phyloP scores from a whole-genome alignment of 1,140 invertebrate species.

The Helicoverpa armigera region DNA sequence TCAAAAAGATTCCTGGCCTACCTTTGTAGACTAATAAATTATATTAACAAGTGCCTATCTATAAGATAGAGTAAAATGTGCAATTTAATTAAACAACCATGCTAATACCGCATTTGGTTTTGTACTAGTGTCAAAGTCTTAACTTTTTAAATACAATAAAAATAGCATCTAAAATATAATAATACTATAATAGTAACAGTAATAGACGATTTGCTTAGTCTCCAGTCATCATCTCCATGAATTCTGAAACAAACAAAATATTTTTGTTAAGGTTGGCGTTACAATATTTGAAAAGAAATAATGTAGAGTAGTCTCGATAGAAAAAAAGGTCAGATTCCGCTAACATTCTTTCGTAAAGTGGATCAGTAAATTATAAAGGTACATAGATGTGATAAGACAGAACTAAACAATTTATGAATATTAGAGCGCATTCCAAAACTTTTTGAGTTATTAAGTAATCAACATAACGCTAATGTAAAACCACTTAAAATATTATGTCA shows the following conservation, averaged over 20 bases:
- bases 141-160: conserved; percentile 70
- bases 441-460: not conserved
- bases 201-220: conserved; percentile 86
- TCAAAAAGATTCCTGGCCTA: conserved; percentile 58
- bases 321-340: no score
- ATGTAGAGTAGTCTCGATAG: no score
- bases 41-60: conserved; percentile 69
- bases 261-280: conserved; percentile 15
- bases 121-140: conserved; percentile 80
- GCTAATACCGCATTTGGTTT: conserved; percentile 82
- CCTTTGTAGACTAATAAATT: conserved; percentile 53
- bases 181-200: conserved; percentile 66
- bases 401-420: not conserved
- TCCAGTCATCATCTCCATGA: conserved; percentile 96
- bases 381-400: not conserved
- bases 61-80: conserved; percentile 76
- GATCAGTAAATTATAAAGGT: not conserved
- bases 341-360: not conserved
- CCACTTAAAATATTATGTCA: conserved; percentile 14
- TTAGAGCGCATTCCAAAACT: not conserved
- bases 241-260: conserved; percentile 88
- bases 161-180: conserved; percentile 75
- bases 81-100: conserved; percentile 69
- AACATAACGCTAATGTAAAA: not conserved
- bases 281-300: not conserved